phyloP scores from a whole-genome alignment of 2,797 vertebrate species.

The Anabacerthia variegaticeps region DNA sequence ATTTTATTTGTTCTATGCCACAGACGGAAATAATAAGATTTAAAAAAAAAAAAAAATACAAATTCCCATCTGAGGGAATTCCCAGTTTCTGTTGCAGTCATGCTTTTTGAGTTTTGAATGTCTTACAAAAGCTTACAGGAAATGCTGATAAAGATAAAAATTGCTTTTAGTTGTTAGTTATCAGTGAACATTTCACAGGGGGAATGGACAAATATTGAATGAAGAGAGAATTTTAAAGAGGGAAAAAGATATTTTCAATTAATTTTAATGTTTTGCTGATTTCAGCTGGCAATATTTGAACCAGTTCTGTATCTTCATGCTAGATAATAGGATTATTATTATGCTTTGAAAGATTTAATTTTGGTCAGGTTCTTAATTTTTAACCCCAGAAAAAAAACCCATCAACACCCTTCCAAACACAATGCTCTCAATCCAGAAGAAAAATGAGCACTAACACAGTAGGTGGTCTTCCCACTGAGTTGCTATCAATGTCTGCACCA shows the following conservation, averaged over 20 bases:
- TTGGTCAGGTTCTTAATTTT: conserved; percentile 13
- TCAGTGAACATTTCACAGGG: neutral
- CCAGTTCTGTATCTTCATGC: neutral
- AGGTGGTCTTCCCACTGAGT: conserved; percentile 65
- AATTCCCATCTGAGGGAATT: neutral
- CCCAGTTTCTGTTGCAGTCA: neutral
- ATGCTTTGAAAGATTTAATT: neutral
- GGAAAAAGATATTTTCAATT: neutral
- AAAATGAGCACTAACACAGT: conserved; percentile 55
- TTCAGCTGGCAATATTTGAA: neutral
- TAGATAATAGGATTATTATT: neutral
- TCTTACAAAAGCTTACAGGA: conserved; percentile 9
- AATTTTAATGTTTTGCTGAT: neutral
- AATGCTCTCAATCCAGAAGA: conserved; percentile 20
- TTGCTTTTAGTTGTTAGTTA: neutral
- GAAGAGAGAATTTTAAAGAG: neutral
- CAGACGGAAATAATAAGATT: neutral
- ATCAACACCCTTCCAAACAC: neutral
- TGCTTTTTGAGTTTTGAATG: neutral
- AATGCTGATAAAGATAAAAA: neutral
- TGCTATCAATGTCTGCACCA: conserved; percentile 62
- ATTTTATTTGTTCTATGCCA: fast-evolving
- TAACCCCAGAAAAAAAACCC: neutral
- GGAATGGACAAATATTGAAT: neutral
- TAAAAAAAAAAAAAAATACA: neutral